These are phyloP conservation scores for Campoplex nolae DNA, from an alignment of 2,888 invertebrate species.

Conservation along the genomic window DNA sequence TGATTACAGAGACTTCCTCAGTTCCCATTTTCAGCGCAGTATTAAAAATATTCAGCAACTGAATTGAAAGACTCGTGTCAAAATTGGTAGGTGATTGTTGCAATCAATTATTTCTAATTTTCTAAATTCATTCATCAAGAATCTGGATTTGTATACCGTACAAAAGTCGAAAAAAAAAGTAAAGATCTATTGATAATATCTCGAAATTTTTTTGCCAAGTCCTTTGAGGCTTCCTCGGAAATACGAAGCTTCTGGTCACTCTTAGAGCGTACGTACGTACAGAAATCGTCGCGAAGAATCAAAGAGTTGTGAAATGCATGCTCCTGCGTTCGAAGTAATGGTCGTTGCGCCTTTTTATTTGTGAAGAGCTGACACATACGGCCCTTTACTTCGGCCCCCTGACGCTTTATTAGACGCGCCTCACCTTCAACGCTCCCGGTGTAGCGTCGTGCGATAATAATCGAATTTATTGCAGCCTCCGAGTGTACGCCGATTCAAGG, in stretches of 20 bases:
- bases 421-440: constrained; percentile 62
- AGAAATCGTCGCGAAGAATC: not conserved
- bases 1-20: not conserved
- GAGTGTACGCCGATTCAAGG: constrained; percentile 41
- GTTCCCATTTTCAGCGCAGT: not conserved
- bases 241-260: constrained; percentile 8
- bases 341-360: constrained; percentile 15
- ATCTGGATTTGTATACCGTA: not conserved
- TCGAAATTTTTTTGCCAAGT: not conserved
- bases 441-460: constrained; percentile 65
- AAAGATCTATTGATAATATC: not conserved
- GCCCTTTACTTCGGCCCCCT: constrained; percentile 49
- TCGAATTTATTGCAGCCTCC: constrained; percentile 66
- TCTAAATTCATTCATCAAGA: not conserved
- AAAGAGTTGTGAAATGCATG: not conserved
- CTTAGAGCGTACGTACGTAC: not conserved
- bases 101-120: not conserved
- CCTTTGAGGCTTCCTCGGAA: not conserved
- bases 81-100: not conserved
- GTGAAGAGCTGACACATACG: not conserved
- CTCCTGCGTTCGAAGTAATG: not conserved
- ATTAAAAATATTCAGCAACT: not conserved
- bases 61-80: not conserved
- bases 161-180: not conserved
- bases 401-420: constrained; percentile 63